Percentiles rank a stretch among this genome's conserved stretches.
These are phyloP conservation scores for Drosophila birchii DNA, from an alignment of 2,888 invertebrate genomes.

Conservation along the genomic window DNA sequence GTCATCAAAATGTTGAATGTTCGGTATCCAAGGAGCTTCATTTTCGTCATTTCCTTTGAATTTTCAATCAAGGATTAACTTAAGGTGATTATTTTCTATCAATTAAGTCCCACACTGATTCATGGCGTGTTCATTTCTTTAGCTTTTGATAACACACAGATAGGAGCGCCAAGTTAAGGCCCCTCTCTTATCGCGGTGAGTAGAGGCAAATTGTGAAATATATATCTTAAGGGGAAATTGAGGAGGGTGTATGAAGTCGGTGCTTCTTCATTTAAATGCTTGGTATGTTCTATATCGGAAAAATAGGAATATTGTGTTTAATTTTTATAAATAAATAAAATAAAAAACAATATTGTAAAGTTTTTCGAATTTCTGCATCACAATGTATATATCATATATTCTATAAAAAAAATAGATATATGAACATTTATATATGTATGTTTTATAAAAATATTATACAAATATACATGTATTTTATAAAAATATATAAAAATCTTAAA, in stretches of 20 bases:
- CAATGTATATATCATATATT: too few relatives aligned
- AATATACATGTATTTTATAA: too few relatives aligned
- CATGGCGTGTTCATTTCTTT: background rate
- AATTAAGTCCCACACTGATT: slow-evolving; percentile 8
- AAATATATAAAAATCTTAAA: too few relatives aligned
- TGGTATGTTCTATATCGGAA: too few relatives aligned
- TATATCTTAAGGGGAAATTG: slow-evolving; percentile 1
- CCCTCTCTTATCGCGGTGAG: slow-evolving; percentile 9
- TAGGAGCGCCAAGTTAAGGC: background rate
- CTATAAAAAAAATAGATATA: too few relatives aligned
- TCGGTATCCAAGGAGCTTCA: slow-evolving; percentile 10
- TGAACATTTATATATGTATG: too few relatives aligned
- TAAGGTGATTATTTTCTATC: slow-evolving; percentile 1
- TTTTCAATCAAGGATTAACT: slow-evolving; percentile 8
- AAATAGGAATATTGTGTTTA: too few relatives aligned
- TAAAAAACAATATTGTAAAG: too few relatives aligned
- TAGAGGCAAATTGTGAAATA: background rate
- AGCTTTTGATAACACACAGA: slow-evolving; percentile 3
- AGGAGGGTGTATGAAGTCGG: background rate
- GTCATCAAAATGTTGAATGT: slow-evolving; percentile 1
- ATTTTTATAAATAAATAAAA: too few relatives aligned
- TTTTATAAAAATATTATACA: too few relatives aligned
- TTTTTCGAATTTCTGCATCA: too few relatives aligned
- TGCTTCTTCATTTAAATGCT: too few relatives aligned
- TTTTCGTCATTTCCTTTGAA: slow-evolving; percentile 11